Conservation (phyloP, 2,113 vertebrate genomes). For the Notarius quadriscutis region DNA sequence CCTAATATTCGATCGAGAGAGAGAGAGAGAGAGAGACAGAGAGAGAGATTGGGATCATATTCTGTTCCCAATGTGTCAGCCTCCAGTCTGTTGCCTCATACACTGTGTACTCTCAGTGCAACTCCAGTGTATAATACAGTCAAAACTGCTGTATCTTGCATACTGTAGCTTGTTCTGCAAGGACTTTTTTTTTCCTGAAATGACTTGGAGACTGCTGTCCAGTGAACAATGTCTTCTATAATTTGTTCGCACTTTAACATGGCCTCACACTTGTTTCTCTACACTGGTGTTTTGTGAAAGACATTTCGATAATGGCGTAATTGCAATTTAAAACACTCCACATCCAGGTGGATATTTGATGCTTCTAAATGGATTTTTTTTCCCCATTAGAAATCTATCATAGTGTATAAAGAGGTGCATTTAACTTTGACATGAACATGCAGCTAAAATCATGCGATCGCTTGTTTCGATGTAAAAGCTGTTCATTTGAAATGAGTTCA, state of each 20-base stretch:
- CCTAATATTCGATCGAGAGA: not conserved
- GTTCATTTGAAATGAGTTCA: not conserved
- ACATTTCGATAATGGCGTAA: not conserved
- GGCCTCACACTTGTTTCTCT: not conserved
- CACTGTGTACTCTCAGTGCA: slow-evolving; percentile 1
- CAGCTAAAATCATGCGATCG: too few relatives aligned
- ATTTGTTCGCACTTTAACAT: not conserved
- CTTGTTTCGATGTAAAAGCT: not conserved
- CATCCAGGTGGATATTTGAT: not conserved
- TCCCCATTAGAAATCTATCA: not conserved
- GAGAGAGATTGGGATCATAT: not conserved
- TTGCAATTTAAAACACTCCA: not conserved
- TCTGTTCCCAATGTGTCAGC: slow-evolving; percentile 28
- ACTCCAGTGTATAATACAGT: slow-evolving; percentile 2
- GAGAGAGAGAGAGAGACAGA: too few relatives aligned
- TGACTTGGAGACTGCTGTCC: not conserved
- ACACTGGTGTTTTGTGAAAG: not conserved
- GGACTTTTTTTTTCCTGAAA: not conserved
- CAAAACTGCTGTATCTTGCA: not conserved
- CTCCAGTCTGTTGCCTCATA: slow-evolving; percentile 3
- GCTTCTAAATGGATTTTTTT: not conserved
- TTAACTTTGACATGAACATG: not conserved
- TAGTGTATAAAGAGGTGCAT: not conserved
- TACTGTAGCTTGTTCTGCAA: not conserved
- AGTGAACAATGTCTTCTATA: not conserved